Evolutionary conservation across 2,888 invertebrate genomes (phyloP).

Genomic region (Therioaphis trifolii): DNA sequence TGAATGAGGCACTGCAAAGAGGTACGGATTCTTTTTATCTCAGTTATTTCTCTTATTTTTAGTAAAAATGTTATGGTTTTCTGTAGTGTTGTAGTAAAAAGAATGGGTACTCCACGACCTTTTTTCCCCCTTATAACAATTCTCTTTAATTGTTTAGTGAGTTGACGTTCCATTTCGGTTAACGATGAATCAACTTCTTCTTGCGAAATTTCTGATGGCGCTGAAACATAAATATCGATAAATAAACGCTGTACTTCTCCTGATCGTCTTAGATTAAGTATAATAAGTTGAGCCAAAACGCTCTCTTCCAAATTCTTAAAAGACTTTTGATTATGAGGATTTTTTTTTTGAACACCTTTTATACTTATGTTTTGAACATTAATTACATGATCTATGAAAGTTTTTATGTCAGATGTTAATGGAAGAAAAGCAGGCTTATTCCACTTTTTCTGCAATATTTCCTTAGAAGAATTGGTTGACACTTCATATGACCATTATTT

Average conservation of each 20-base stretch:
- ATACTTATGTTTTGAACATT: neutral
- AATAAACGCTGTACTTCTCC: slow-evolving; percentile 3
- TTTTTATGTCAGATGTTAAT: slow-evolving; percentile 2
- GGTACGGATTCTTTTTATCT: slow-evolving; percentile 35
- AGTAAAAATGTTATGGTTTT: slow-evolving; percentile 15
- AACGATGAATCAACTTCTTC: slow-evolving; percentile 4
- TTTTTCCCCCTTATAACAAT: slow-evolving; percentile 1
- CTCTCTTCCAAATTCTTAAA: neutral
- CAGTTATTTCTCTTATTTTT: neutral
- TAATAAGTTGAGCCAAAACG: neutral
- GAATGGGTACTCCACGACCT: neutral
- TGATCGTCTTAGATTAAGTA: slow-evolving; percentile 11
- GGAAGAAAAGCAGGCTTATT: slow-evolving; percentile 6
- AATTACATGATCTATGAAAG: slow-evolving; percentile 11
- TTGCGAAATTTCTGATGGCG: slow-evolving; percentile 3
- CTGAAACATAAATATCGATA: neutral
- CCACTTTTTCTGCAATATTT: neutral
- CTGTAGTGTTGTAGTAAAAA: slow-evolving; percentile 21
- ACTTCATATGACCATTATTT: slow-evolving; percentile 23
- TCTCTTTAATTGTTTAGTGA: slow-evolving; percentile 4
- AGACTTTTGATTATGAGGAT: neutral
- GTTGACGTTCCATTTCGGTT: neutral
- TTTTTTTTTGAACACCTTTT: neutral
- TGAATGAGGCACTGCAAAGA: slow-evolving; percentile 21
- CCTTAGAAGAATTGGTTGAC: neutral